Evolutionary conservation across 2,113 vertebrate species (phyloP).

Genomic region (Poicephalus meyeri): DNA sequence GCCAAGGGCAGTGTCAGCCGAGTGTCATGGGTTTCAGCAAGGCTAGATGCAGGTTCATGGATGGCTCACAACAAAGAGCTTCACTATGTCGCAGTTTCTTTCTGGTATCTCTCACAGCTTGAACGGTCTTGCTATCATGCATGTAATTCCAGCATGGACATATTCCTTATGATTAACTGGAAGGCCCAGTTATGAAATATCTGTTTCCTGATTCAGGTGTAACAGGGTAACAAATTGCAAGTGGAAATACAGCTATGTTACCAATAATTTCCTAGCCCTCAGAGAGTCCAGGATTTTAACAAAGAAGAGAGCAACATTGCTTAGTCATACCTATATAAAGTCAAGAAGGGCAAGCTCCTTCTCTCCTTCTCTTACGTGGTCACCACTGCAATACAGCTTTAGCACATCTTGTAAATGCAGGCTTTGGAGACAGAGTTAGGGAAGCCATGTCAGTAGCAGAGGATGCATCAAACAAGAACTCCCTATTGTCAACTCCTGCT

Average conservation of each 20-base stretch:
- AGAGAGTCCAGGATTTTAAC: not conserved
- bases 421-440: not conserved
- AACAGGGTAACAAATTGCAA: not conserved
- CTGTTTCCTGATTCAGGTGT: not conserved
- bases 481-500: not conserved
- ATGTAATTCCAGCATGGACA: not conserved
- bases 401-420: not conserved
- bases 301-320: accelerated
- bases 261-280: not conserved
- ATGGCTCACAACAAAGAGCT: not conserved
- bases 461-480: not conserved
- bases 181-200: not conserved
- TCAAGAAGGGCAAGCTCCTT: accelerated
- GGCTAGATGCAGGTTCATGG: not conserved
- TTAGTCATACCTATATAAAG: not conserved
- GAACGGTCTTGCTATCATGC: not conserved
- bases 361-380: not conserved
- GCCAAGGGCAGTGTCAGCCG: not conserved
- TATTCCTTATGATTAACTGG: not conserved
- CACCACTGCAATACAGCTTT: not conserved
- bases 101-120: not conserved
- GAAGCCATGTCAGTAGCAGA: not conserved
- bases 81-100: not conserved
- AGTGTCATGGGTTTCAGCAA: not conserved
- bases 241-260: not conserved